Percentiles rank a stretch among this genome's conserved stretches.
phyloP scores from a whole-genome alignment of 2,113 vertebrate species.

The Oplegnathus fasciatus region DNA sequence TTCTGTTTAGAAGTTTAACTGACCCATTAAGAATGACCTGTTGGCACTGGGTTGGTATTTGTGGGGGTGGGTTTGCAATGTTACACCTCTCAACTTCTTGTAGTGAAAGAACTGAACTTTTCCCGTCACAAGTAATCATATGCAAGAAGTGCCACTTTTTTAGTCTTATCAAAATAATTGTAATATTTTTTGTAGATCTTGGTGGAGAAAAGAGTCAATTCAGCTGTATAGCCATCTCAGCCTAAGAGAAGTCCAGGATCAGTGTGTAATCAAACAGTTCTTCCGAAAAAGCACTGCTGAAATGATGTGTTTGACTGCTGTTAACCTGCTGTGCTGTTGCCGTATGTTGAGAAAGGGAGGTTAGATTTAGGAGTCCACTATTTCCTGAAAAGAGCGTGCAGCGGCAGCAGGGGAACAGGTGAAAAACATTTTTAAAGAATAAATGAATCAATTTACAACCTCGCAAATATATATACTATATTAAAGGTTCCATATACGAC shows the following conservation, averaged over 20 bases:
- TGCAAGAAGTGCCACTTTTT: background rate
- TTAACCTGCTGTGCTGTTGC: conserved; percentile 16
- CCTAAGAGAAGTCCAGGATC: background rate
- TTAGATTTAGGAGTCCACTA: background rate
- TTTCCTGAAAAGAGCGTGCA: background rate
- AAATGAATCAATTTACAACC: background rate
- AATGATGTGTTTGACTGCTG: background rate
- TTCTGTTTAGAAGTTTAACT: background rate
- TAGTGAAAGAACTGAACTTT: background rate
- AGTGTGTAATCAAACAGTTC: background rate
- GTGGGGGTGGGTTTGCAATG: too few species aligned
- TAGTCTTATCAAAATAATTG: background rate
- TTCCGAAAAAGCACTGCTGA: background rate
- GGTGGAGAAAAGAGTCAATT: background rate
- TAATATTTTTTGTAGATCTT: background rate
- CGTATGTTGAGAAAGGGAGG: background rate
- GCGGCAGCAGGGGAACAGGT: accelerated
- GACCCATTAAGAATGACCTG: background rate
- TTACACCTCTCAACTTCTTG: background rate
- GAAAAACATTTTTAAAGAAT: background rate
- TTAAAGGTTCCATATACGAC: too few species aligned
- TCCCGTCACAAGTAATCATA: background rate
- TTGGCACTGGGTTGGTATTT: background rate
- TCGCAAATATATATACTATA: background rate
- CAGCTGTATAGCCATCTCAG: background rate